Conservation (phyloP, 2,888 invertebrate species). For the Zaprionus bogoriensis region DNA sequence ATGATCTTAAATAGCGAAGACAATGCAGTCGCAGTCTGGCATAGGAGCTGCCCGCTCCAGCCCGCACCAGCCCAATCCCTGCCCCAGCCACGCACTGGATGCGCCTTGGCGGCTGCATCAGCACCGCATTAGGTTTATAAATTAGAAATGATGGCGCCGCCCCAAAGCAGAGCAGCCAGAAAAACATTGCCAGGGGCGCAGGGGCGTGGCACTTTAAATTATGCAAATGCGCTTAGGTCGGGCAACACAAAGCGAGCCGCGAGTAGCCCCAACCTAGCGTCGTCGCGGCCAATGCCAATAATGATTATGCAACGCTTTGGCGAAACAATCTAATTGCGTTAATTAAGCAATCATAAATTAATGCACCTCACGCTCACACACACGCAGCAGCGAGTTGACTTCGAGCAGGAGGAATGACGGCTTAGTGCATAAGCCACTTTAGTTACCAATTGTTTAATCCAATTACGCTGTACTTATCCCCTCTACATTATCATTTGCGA, state of each 20-base stretch:
- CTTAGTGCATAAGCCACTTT: slow-evolving; percentile 52
- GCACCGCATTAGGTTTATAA: slow-evolving; percentile 74
- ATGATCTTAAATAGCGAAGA: slow-evolving; percentile 76
- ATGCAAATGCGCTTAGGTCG: slow-evolving; percentile 70
- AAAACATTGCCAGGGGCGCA: slow-evolving; percentile 17
- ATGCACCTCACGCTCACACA: slow-evolving; percentile 24
- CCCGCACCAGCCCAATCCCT: not conserved
- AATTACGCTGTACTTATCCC: slow-evolving; percentile 43
- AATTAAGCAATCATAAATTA: slow-evolving; percentile 76
- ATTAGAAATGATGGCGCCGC: slow-evolving; percentile 73
- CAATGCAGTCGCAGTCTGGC: slow-evolving; percentile 43
- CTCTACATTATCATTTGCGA: not conserved
- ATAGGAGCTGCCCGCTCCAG: not conserved
- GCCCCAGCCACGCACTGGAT: slow-evolving; percentile 14
- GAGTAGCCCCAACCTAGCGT: slow-evolving; percentile 2
- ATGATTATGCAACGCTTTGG: slow-evolving; percentile 30
- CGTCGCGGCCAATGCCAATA: slow-evolving; percentile 39
- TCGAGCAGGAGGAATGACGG: slow-evolving; percentile 1
- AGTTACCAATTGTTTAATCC: slow-evolving; percentile 57
- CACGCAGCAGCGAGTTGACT: too few species aligned
- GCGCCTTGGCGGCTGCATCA: slow-evolving; percentile 41
- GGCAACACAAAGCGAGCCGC: slow-evolving; percentile 54
- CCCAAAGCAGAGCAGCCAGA: slow-evolving; percentile 44
- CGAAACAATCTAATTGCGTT: slow-evolving; percentile 65
- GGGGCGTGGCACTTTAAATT: slow-evolving; percentile 52